Evolutionary conservation across 2,888 invertebrate species (phyloP).

Genomic region (Merodon equestris): DNA sequence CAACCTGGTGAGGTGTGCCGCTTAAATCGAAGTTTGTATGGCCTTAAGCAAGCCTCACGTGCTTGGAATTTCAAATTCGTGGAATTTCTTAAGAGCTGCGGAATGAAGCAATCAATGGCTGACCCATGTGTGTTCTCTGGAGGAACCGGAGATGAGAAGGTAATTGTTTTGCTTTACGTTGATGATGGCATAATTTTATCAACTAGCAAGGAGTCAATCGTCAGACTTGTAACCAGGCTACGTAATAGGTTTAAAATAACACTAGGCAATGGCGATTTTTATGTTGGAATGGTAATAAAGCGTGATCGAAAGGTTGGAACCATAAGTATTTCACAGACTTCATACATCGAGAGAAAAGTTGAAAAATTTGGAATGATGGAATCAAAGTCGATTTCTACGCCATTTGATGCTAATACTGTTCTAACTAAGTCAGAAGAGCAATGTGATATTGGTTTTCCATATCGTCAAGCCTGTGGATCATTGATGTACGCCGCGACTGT

Average conservation of each 20-base stretch:
- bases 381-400: constrained; percentile 11
- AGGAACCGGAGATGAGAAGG: constrained; percentile 2
- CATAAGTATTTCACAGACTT: constrained; percentile 4
- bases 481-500: constrained; percentile 1
- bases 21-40: too few relatives aligned
- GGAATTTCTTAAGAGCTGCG: not conserved
- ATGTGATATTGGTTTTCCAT: constrained; percentile 1
- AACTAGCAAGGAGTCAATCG: too few relatives aligned
- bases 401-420: constrained; percentile 11
- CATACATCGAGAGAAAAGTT: constrained; percentile 7
- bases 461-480: constrained; percentile 11
- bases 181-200: constrained; percentile 30
- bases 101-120: not conserved
- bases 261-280: constrained; percentile 7
- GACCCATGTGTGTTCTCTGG: constrained; percentile 13
- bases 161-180: constrained; percentile 23
- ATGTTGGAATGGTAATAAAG: constrained; percentile 7
- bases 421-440: constrained; percentile 7
- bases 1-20: constrained; percentile 7
- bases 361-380: constrained; percentile 19
- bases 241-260: not conserved
- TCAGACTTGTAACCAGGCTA: too few relatives aligned
- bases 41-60: constrained; percentile 69
- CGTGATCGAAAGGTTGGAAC: not conserved
- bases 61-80: constrained; percentile 16